Base-by-base conservation (phyloP, 2,113 vertebrate species). In the Mola mola region DNA sequence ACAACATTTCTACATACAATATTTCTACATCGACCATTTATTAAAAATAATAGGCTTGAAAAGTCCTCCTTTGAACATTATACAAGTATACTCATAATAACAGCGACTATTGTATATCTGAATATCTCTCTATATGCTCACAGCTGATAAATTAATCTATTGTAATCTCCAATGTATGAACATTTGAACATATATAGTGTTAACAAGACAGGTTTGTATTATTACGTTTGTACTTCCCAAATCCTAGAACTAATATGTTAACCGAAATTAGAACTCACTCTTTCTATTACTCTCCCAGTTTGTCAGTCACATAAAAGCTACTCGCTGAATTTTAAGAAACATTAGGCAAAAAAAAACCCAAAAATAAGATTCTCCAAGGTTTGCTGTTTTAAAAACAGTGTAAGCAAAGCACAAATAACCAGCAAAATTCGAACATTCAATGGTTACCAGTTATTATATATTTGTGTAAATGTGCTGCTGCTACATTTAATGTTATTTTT, bases 1-100 rank as follows among this genome's bases (percentile, higher is more conserved):
- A 83, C 78, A 79, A 66, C 72, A 78, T 44, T 56, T 79, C 47
- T 79, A 66, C 79, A 81, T 68, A 51, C 58, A 53, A 2, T 40
- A 87, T 72, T 70, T 80, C 61, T 70, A 78, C 65, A 72, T 77
- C 37, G 64, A 86, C 71, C 56, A 72, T 58, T 82, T 86, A 86
- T 50, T 82, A 82, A 82, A 90, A 87, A 88, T 72, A 63, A 75
- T 21, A 46, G 72, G 15, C 66, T 78, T 81, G n/a, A 71, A 82
- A 81, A 81, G 61, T 79, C 76, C 34, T 64, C 36, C 22, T 75
- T 25, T 72, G 22, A 52, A 69, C 48, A 78, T 66, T 58, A 26
- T 58, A 62, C 26, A 65, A 60, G 22, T 53, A 70, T 49, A 69
- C 42, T 57, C 9, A 57, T 74, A 57, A 36, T 28, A 71, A 76